Base-by-base conservation (phyloP, 2,888 invertebrate genomes). In the Pterostichus niger region DNA sequence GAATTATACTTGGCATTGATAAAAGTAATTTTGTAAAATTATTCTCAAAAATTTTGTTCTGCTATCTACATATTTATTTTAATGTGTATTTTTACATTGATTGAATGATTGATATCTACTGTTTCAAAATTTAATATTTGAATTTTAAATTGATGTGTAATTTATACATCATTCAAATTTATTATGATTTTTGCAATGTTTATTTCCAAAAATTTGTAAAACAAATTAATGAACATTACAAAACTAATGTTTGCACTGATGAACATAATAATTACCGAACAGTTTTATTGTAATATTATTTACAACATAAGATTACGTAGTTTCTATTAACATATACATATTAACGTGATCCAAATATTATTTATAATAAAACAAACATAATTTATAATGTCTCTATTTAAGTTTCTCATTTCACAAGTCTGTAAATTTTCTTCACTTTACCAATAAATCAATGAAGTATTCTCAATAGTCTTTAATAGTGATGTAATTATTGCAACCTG, bases 261-360 rank as follows among this genome's bases (percentile, higher is more conserved):
- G 49, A 11, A 49, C 13, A 10, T 11, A 7, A 49, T 49, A 49
- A 49, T 49, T 49, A n/a, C n/a, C 2, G 10, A 49, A n/a, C 10
- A 49, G 2, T 49, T 49, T 11, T 11, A 11, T 49, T 49, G n/a
- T n/a, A 49, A n/a, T 2, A 44, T 44, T 44, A 44, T 44, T 44
- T 44, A 44, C 44, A 1, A 11, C 13, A n/a, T n/a, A 49, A 7
- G n/a, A 49, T 49, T 49, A 49, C 49, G 49, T 49, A 49, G 49
- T 49, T n/a, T 49, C 13, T n/a, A 49, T 11, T 49, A 49, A 49
- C 1, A 49, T n/a, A n/a, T 49, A 49, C 11, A 5, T 49, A 49
- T 49, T 49, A 49, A 49, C 13, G 1, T 49, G 49, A 49, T 49
- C 49, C 49, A 49, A 49, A 49, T 49, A 49, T 49, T 49, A 49